These are phyloP conservation scores for Aphelenchoides avenae DNA, from an alignment of 1,140 invertebrate species.

Conservation along the genomic window DNA sequence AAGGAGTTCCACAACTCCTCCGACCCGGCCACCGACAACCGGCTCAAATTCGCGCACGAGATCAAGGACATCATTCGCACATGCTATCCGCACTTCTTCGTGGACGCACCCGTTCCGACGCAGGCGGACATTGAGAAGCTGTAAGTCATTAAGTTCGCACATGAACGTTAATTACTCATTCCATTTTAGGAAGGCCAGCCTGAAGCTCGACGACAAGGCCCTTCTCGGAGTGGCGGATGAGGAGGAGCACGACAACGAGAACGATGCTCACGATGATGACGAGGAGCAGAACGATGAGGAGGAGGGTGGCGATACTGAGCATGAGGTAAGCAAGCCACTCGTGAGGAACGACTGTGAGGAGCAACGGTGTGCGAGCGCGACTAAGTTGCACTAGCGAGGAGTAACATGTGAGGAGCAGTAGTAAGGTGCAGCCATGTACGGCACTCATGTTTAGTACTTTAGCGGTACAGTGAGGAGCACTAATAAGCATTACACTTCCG, in stretches of 20 bases:
- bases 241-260: slow-evolving; percentile 29
- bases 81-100: slow-evolving; percentile 48
- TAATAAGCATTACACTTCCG: no score
- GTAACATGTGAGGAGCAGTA: no score
- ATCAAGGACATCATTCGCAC: slow-evolving; percentile 49
- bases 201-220: slow-evolving; percentile 36
- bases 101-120: slow-evolving; percentile 57
- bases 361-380: no score
- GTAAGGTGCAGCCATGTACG: no score
- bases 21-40: slow-evolving; percentile 48
- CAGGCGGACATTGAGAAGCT: slow-evolving; percentile 40
- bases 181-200: slow-evolving; percentile 23
- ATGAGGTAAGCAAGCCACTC: no score
- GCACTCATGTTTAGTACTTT: no score
- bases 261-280: slow-evolving; percentile 24
- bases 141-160: slow-evolving; percentile 19
- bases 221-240: slow-evolving; percentile 22
- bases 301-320: no score
- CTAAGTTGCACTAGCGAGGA: no score
- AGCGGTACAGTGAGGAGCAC: no score
- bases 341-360: no score
- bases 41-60: slow-evolving; percentile 49
- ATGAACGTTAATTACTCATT: slow-evolving; percentile 21
- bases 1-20: slow-evolving; percentile 43
- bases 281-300: slow-evolving; percentile 32